Percentiles rank a stretch among this genome's conserved stretches.
phyloP scores from a whole-genome alignment of 2,113 vertebrate species.

The Emydocephalus ijimae region DNA sequence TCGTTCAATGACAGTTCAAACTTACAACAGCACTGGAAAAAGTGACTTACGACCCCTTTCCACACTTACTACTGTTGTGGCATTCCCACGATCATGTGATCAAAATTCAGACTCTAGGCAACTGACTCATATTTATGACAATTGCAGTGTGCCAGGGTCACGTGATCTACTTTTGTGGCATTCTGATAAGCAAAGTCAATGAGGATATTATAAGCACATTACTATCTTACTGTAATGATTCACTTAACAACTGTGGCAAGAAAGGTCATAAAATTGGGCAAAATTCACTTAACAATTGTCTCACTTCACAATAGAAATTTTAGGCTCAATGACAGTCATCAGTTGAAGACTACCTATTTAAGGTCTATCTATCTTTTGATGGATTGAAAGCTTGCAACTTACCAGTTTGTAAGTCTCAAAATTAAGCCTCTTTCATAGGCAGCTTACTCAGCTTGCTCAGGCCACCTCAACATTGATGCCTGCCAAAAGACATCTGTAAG shows the following conservation, averaged over 20 bases:
- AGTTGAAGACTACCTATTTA: not conserved
- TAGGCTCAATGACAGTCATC: not conserved
- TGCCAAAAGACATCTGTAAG: not conserved
- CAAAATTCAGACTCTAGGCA: too few species aligned
- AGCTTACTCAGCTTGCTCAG: not conserved
- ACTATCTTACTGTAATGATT: not conserved
- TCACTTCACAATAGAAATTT: not conserved
- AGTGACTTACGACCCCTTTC: too few species aligned
- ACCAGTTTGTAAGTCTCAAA: not conserved
- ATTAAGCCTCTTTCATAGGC: not conserved
- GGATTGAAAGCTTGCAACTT: not conserved
- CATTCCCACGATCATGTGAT: too few species aligned
- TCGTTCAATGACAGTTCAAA: not conserved
- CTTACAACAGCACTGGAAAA: not conserved
- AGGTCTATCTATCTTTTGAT: not conserved
- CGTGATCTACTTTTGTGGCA: too few species aligned
- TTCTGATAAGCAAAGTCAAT: too few species aligned
- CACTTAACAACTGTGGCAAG: not conserved
- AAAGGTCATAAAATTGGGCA: not conserved
- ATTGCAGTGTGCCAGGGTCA: too few species aligned
- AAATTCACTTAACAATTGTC: not conserved
- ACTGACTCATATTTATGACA: too few species aligned
- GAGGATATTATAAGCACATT: not conserved
- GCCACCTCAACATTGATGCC: not conserved
- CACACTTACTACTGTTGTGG: too few species aligned